Evolutionary conservation across 1,140 invertebrate species (phyloP), one percentile per base, ranked within the genome.

Genomic region (Ephestia elutella): DNA sequence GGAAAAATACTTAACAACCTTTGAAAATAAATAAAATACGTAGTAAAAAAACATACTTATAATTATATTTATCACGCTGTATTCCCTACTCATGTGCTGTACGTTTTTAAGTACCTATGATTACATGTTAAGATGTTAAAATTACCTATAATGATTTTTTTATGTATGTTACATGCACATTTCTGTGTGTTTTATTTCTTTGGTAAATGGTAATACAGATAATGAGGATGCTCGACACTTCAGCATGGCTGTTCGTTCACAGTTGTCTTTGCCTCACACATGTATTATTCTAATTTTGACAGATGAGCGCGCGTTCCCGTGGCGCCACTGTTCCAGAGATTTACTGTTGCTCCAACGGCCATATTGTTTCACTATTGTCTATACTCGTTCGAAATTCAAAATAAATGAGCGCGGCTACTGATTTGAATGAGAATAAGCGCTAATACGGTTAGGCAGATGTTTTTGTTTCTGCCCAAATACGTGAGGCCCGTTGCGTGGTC

Each of bases 401-500:
- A 82, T 80, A 79, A 82, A 82, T 78, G 76, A 71, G 68, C 64
- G 59, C 69, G 56, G 83, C 83, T 86, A 84, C 83, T 80, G 81
- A 86, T 86, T 86, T 78, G 73, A 82, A 86, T 86, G 74, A 82
- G 73, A 86, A 86, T 79, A 64, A 70, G 57, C 38, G 61, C 59
- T 78, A 78, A 77, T 80, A 84, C 80, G 78, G 81, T 80, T 75
- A 80, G 63, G 61, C 54, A 66, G 65, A 62, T 75, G 75, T 76
- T 80, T 74, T 81, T 86, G 80, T 86, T 80, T 82, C 72, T 82
- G 78, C 68, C 74, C 78, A 82, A 82, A 78, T 80, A 79, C 59
- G 64, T 61, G 59, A 25, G 49, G 65, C 49, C 54, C 61, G 63
- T 66, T 59, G 53, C 63, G 54, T 61, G 49, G 54, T 55, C 48